Conservation (phyloP, 2,113 vertebrate species). For the chimpanzee (Pan troglodytes) region DNA sequence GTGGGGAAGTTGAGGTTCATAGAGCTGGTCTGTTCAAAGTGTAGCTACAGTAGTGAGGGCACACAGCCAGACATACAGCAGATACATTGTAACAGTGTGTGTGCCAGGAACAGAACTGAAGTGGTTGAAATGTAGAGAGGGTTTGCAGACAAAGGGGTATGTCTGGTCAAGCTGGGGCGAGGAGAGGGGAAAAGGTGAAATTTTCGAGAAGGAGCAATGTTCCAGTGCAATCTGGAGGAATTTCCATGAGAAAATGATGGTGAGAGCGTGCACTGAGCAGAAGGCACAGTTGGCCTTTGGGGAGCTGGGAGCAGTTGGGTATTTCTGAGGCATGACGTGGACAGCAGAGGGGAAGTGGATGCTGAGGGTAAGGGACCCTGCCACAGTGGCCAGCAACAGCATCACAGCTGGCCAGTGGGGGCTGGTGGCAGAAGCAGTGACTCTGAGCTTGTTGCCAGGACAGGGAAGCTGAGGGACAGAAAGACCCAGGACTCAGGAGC, state of each 20-base stretch:
- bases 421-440: background rate
- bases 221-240: background rate
- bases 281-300: background rate
- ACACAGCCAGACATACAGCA: background rate
- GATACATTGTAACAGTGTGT: background rate
- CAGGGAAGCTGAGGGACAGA: background rate
- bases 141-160: background rate
- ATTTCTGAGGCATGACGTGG: background rate
- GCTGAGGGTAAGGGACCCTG: background rate
- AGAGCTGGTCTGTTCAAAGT: background rate
- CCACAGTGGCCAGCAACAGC: background rate
- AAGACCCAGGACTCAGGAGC: background rate
- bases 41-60: too few relatives aligned
- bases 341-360: background rate
- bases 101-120: background rate
- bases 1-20: background rate
- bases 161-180: background rate
- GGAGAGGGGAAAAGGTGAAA: too few relatives aligned
- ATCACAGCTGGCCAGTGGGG: background rate
- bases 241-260: background rate
- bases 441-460: background rate
- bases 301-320: background rate
- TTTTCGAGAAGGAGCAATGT: background rate
- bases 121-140: background rate
- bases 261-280: background rate